These are phyloP conservation scores for Resseliella maxima DNA, from an alignment of 2,888 invertebrate genomes.

Conservation along the genomic window DNA sequence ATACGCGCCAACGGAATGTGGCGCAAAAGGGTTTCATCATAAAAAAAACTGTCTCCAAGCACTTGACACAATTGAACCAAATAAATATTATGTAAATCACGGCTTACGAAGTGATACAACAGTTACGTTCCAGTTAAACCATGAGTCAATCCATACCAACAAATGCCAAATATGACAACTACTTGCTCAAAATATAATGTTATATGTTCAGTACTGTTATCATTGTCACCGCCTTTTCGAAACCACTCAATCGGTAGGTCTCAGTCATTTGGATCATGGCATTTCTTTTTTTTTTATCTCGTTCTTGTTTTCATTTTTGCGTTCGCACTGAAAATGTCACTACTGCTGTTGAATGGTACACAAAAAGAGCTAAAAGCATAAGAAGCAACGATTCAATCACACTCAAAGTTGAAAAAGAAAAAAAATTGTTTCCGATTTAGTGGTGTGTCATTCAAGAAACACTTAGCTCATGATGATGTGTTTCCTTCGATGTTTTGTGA, in stretches of 20 bases:
- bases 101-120: constrained; percentile 35
- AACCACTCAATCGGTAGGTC: neutral
- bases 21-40: neutral
- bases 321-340: neutral
- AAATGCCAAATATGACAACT: constrained; percentile 40
- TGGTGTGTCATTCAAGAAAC: constrained; percentile 41
- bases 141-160: neutral
- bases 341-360: neutral
- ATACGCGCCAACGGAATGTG: neutral
- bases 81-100: constrained; percentile 37
- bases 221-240: neutral
- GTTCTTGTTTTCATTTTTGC: neutral
- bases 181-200: neutral
- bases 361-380: neutral
- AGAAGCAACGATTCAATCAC: neutral
- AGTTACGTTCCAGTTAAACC: neutral
- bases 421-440: neutral
- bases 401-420: neutral
- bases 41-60: neutral
- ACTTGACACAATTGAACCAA: constrained; percentile 41
- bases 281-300: too few relatives aligned
- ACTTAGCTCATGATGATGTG: constrained; percentile 14
- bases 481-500: neutral
- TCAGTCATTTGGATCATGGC: constrained; percentile 9
- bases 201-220: neutral